Evolutionary conservation across 2,797 vertebrate genomes (phyloP), one percentile per base, ranked within the genome.

Genomic region (Astyanax mexicanus): DNA sequence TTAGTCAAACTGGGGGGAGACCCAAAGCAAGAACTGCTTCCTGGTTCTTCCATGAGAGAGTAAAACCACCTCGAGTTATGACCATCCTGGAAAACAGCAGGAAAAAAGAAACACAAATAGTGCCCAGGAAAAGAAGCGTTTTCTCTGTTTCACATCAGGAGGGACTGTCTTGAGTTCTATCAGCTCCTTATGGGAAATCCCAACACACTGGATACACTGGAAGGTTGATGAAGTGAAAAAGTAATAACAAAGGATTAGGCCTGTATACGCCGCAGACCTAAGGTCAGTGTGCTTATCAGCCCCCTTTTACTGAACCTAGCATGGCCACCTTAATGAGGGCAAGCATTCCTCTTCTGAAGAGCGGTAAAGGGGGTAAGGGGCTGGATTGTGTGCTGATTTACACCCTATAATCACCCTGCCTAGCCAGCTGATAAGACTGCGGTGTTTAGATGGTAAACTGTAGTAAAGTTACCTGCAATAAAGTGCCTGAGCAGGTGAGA

Each of bases 371-470:
- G 78, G 64, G 44, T 70, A 81, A 3, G 11, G 23, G 11, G n/a
- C 11, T 62, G 51, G 55, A 78, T 75, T 66, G 52, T 74, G 79
- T 80, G 51, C 80, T 84, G 77, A 83, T 79, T 83, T 80, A 80
- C 88, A 75, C 66, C 77, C 67, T 74, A 69, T 82, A 83, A 82
- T 77, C 74, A 62, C 58, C n/a, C n/a, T n/a, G n/a, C n/a, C n/a
- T 66, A 67, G 72, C 84, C 83, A 86, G 83, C 85, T 88, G 88
- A 90, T 90, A 89, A 86, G 79, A 32, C 19, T 72, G 45, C 49
- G 25, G 64, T 87, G 78, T 83, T 85, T 79, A 66, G 68, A 86
- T 58, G 85, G 83, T 80, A 85, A 90, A 86, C 85, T 84, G 73
- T 69, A 84, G 73, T 69, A 79, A 79, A 86, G 71, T 61, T 80